Conservation (phyloP, 2,797 vertebrate species). For the Threskiornis aethiopicus region DNA sequence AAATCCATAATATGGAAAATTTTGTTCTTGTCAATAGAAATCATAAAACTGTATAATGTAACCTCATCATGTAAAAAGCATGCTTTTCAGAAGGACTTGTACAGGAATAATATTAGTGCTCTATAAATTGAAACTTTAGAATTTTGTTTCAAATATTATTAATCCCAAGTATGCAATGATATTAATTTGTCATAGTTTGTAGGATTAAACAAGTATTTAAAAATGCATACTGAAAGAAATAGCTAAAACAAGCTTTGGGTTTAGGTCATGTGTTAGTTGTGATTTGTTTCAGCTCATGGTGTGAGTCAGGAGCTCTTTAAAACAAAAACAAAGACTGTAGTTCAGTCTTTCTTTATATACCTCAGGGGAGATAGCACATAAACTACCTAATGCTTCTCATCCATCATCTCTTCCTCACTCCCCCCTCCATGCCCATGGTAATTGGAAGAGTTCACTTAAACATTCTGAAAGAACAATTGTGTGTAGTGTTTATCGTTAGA, state of each 20-base stretch:
- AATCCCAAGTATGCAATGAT: neutral
- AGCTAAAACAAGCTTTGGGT: neutral
- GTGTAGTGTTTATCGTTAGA: neutral
- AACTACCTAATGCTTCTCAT: neutral
- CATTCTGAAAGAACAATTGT: neutral
- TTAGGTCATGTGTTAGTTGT: neutral
- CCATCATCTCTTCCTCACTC: neutral
- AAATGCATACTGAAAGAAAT: neutral
- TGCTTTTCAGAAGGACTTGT: neutral
- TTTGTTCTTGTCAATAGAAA: neutral
- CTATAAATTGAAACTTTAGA: neutral
- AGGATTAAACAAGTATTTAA: neutral
- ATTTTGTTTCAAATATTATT: neutral
- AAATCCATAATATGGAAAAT: neutral
- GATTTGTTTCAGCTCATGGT: neutral
- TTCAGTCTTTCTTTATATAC: neutral
- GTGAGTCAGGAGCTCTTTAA: neutral
- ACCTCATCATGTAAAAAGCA: neutral
- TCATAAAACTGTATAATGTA: neutral
- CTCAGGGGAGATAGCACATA: neutral
- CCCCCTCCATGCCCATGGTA: fast-evolving
- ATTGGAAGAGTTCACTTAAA: neutral
- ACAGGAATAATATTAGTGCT: neutral
- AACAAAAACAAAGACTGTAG: neutral
- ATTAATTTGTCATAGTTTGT: neutral